These are phyloP conservation scores for Ferrisia virgata DNA, from an alignment of 2,888 invertebrate species.

Conservation along the genomic window DNA sequence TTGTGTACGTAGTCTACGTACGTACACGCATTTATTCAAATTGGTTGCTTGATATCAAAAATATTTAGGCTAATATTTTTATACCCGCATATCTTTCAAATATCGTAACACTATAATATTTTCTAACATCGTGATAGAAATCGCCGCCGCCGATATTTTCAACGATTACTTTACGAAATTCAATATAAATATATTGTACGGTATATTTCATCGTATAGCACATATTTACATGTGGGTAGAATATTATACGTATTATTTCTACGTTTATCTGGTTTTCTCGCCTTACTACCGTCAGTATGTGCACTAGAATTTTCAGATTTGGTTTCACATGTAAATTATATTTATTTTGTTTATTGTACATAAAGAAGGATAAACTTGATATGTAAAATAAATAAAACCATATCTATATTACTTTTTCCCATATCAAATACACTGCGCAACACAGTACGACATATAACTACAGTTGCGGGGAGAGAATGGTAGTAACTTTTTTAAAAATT, in stretches of 20 bases:
- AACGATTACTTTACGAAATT: slow-evolving; percentile 20
- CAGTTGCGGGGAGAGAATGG: too few relatives aligned
- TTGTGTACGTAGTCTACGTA: not conserved
- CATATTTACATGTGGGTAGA: not conserved
- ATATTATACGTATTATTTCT: not conserved
- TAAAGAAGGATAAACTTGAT: not conserved
- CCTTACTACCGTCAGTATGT: not conserved
- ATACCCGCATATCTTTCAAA: not conserved
- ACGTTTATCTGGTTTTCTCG: not conserved
- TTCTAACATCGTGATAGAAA: not conserved
- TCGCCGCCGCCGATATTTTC: not conserved
- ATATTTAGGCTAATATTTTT: slow-evolving; percentile 27
- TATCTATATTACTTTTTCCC: not conserved
- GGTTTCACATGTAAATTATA: slow-evolving; percentile 7
- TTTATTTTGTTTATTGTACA: not conserved
- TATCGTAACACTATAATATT: not conserved
- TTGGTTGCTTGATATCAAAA: not conserved
- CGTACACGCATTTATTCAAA: not conserved
- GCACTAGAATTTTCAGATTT: not conserved
- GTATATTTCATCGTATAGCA: not conserved
- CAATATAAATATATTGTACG: not conserved
- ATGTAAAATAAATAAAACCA: not conserved
- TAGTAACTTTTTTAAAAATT: too few relatives aligned
- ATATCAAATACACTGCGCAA: not conserved
- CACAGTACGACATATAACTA: too few relatives aligned